Percentiles rank a stretch among this genome's conserved stretches.
These are phyloP conservation scores for Gallinago nigripennis DNA, from an alignment of 2,797 vertebrate species.

Conservation along the genomic window DNA sequence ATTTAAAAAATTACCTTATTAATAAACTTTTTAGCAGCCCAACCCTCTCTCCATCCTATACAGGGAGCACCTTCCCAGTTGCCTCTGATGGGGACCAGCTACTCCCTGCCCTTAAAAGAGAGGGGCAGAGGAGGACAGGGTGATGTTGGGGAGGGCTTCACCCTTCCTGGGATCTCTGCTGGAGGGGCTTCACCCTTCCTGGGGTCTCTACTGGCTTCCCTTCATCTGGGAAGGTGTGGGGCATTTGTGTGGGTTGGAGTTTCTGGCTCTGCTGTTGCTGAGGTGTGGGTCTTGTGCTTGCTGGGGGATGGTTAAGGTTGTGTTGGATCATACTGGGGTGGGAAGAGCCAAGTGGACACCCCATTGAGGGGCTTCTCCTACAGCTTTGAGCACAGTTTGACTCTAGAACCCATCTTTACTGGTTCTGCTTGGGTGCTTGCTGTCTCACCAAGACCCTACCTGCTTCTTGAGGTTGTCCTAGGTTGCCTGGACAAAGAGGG, in stretches of 20 bases:
- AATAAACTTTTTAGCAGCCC: not conserved
- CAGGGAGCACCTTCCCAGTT: not conserved
- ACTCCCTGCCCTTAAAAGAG: not conserved
- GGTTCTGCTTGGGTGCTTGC: not conserved
- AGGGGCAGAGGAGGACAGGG: accelerated
- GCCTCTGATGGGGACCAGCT: not conserved
- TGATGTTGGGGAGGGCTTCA: accelerated
- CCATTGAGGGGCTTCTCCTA: not conserved
- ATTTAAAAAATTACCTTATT: not conserved
- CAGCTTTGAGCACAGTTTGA: no score
- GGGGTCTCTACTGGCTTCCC: not conserved
- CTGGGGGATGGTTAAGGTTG: accelerated
- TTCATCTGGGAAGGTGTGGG: no score
- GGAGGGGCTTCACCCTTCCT: accelerated
- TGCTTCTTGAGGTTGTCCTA: not conserved
- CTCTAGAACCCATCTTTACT: no score
- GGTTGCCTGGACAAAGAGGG: not conserved
- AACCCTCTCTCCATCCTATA: not conserved
- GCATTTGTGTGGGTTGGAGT: no score
- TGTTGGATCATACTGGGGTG: not conserved
- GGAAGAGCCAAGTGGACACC: not conserved
- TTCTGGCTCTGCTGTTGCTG: not conserved
- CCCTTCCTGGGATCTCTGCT: accelerated
- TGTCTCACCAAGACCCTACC: not conserved
- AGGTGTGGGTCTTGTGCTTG: not conserved